Conservation (phyloP, 2,113 vertebrate species). For the Mormoops blainvillei region DNA sequence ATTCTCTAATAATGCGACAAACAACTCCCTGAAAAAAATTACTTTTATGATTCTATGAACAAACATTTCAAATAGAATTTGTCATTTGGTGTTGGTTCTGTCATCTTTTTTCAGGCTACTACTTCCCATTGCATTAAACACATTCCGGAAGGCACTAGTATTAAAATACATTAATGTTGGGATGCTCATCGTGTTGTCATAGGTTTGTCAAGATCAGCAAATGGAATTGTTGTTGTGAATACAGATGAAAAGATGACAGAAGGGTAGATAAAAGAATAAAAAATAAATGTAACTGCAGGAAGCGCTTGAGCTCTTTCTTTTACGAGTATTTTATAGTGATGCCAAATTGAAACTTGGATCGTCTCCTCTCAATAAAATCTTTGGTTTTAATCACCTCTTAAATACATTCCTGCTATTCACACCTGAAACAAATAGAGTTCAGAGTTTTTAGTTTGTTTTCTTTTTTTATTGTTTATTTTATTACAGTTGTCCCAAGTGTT, state of each 20-base stretch:
- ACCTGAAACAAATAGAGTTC: not conserved
- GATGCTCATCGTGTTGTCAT: not conserved
- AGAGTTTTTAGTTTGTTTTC: too few species aligned
- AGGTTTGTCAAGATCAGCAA: conserved; percentile 41
- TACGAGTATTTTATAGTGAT: not conserved
- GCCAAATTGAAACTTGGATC: too few species aligned
- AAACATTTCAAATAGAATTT: conserved; percentile 25
- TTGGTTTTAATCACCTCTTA: not conserved
- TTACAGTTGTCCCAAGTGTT: too few species aligned
- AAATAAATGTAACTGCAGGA: too few species aligned
- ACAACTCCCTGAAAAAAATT: not conserved
- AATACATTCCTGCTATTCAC: not conserved
- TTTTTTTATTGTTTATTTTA: too few species aligned
- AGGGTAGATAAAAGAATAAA: conserved; percentile 48
- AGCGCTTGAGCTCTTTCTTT: conserved; percentile 20
- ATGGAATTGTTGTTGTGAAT: not conserved
- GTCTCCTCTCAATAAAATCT: not conserved
- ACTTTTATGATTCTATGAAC: not conserved
- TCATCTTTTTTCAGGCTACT: conserved; percentile 22
- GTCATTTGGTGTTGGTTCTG: conserved; percentile 48
- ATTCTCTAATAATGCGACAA: not conserved
- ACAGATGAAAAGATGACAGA: conserved; percentile 25
- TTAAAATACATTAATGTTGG: too few species aligned
- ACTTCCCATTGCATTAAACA: too few species aligned
- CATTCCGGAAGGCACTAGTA: too few species aligned